These are phyloP conservation scores for Coboldia fuscipes DNA, from an alignment of 1,140 invertebrate species.

Conservation along the genomic window DNA sequence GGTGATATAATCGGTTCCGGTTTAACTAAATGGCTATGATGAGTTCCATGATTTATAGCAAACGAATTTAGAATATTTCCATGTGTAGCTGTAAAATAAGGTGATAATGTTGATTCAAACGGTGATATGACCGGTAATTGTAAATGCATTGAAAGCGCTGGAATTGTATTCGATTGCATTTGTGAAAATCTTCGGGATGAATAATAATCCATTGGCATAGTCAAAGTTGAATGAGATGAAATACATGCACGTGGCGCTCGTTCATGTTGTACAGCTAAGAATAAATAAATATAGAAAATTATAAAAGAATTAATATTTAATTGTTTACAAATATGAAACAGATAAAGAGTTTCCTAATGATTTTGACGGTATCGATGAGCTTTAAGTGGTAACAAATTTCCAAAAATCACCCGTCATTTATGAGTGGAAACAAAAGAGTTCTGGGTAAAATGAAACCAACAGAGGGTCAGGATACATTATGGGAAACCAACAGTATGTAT, in stretches of 20 bases:
- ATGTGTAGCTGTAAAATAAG: too few species aligned
- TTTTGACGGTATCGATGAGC: neutral
- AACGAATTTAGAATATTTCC: neutral
- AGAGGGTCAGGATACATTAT: too few species aligned
- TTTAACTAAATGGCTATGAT: neutral
- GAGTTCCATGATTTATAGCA: neutral
- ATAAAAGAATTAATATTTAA: neutral
- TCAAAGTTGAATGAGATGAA: conserved; percentile 8
- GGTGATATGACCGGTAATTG: too few species aligned
- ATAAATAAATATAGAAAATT: neutral
- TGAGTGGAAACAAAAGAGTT: too few species aligned
- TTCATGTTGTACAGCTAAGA: conserved; percentile 72
- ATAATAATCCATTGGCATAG: conserved; percentile 14
- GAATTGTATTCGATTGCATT: conserved; percentile 21
- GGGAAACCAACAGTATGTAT: too few species aligned
- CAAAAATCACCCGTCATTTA: too few species aligned
- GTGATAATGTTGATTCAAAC: too few species aligned
- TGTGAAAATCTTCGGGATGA: conserved; percentile 24
- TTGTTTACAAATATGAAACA: neutral
- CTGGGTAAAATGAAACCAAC: too few species aligned
- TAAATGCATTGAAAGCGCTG: conserved; percentile 9
- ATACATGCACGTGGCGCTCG: conserved; percentile 38
- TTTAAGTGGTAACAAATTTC: too few species aligned
- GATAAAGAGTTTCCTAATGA: neutral
- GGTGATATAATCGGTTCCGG: neutral